Evolutionary conservation across 2,113 vertebrate species (phyloP).

Genomic region (Oreocharis arfaki): DNA sequence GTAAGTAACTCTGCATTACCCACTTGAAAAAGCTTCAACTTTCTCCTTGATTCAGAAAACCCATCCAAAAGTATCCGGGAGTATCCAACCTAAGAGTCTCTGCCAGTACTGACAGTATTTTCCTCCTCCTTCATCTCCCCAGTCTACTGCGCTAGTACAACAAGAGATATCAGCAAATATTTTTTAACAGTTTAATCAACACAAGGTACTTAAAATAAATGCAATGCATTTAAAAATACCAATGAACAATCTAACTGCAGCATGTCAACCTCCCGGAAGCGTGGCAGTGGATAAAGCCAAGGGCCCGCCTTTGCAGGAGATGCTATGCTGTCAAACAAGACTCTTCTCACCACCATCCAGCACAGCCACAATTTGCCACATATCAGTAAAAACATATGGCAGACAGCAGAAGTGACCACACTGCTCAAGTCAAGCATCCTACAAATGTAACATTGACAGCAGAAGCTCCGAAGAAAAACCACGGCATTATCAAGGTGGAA

Average conservation of each 20-base stretch:
- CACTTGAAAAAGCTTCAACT: not conserved
- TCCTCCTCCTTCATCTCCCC: not conserved
- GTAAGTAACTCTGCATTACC: not conserved
- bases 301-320: not conserved
- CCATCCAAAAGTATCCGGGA: not conserved
- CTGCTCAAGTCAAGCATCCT: not conserved
- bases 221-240: not conserved
- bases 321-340: not conserved
- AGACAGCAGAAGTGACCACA: not conserved
- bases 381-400: constrained; percentile 31
- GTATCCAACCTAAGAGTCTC: not conserved
- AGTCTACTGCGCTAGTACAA: not conserved
- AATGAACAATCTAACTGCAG: not conserved
- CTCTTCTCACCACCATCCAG: not conserved
- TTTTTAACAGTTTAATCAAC: not conserved
- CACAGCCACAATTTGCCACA: not conserved
- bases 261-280: not conserved
- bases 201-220: not conserved
- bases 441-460: not conserved
- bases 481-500: constrained; percentile 6
- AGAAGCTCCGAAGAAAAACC: not conserved
- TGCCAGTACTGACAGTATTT: not conserved
- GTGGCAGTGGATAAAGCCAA: not conserved
- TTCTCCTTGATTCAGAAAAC: not conserved
- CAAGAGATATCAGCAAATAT: not conserved